Evolutionary conservation across 1,140 invertebrate species (phyloP).

Genomic region (Proctacanthus coquilletti): DNA sequence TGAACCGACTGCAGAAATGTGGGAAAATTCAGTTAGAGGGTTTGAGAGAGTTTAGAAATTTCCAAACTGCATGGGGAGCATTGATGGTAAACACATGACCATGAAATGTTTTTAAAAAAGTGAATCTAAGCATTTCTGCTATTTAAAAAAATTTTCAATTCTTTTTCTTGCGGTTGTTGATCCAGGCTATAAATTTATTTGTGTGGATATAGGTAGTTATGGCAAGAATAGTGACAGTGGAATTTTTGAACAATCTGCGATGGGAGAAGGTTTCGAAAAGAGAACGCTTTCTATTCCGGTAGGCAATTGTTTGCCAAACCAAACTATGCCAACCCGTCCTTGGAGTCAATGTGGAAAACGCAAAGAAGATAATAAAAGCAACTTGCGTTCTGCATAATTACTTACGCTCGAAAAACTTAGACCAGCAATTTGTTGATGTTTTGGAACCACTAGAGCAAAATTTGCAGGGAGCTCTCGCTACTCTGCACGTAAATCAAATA

Average conservation of each 20-base stretch:
- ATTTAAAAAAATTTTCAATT: conserved; percentile 28
- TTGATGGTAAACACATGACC: conserved; percentile 33
- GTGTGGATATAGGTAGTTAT: conserved; percentile 28
- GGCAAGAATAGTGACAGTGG: conserved; percentile 25
- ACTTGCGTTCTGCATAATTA: not conserved
- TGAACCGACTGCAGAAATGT: conserved; percentile 3
- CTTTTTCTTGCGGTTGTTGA: conserved; percentile 30
- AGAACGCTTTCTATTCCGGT: too few species aligned
- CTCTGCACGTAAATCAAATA: too few species aligned
- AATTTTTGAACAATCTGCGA: conserved; percentile 15
- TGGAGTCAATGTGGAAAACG: conserved; percentile 7
- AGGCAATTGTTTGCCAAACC: too few species aligned
- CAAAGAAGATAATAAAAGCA: not conserved
- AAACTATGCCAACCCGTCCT: too few species aligned
- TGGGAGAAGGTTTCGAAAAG: not conserved
- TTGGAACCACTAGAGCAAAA: too few species aligned
- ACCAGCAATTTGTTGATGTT: too few species aligned
- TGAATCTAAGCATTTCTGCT: conserved; percentile 31
- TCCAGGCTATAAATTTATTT: conserved; percentile 28
- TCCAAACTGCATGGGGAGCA: conserved; percentile 18
- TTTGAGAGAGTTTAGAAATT: conserved; percentile 23
- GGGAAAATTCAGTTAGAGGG: conserved; percentile 12
- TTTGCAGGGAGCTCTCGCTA: too few species aligned
- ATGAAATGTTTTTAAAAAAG: too few species aligned
- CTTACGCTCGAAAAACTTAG: not conserved